These are phyloP conservation scores for Drosophila triauraria DNA, from an alignment of 1,140 invertebrate genomes.

Conservation along the genomic window DNA sequence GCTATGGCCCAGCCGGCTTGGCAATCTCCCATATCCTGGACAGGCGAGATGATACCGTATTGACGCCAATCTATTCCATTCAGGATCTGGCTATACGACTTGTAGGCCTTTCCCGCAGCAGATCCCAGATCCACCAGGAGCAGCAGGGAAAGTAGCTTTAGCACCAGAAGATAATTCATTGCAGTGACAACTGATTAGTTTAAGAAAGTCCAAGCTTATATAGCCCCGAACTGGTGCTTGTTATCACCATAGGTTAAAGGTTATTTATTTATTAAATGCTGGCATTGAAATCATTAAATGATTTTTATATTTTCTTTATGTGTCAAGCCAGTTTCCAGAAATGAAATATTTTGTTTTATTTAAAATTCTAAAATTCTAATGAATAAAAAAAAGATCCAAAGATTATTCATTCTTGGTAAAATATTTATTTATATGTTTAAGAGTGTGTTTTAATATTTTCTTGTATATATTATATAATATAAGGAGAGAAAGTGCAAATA, in stretches of 20 bases:
- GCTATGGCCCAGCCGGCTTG: constrained; percentile 97
- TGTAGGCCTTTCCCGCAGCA: neutral
- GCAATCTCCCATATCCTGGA: constrained; percentile 91
- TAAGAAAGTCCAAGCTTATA: neutral
- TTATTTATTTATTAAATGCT: neutral
- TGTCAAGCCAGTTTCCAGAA: too few relatives aligned
- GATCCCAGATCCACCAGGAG: constrained; percentile 1
- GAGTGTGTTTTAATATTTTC: too few relatives aligned
- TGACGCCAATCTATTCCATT: neutral
- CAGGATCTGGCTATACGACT: neutral
- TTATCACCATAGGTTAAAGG: neutral
- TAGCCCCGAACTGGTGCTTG: neutral
- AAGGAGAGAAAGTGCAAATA: too few relatives aligned
- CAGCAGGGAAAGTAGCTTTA: neutral
- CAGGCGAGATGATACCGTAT: neutral
- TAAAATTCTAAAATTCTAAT: too few relatives aligned
- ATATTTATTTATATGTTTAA: too few relatives aligned
- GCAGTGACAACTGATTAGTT: neutral
- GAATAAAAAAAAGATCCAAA: too few relatives aligned
- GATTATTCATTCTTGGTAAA: too few relatives aligned
- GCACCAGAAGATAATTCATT: neutral
- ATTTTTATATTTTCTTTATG: too few relatives aligned
- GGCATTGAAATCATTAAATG: neutral
- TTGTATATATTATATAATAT: too few relatives aligned
- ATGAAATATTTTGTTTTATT: too few relatives aligned